Evolutionary conservation across 2,888 invertebrate genomes (phyloP), one percentile per base, ranked within the genome.

Genomic region (Dascillus cervinus): DNA sequence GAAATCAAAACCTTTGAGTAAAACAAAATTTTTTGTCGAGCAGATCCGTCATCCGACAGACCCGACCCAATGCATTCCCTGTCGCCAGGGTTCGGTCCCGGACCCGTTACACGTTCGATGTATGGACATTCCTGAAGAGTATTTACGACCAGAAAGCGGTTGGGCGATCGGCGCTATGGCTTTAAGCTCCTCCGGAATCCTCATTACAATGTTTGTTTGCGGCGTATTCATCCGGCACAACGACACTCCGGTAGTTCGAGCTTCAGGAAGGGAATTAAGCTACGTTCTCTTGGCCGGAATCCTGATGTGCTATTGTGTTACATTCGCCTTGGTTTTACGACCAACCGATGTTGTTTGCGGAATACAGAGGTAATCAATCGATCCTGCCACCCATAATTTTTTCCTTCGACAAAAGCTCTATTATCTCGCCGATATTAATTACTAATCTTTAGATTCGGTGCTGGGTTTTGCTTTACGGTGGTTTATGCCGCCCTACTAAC

Each of bases 401-500:
- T n/a, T 22, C 9, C 8, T 22, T 9, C n/a, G n/a, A n/a, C n/a
- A n/a, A n/a, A n/a, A n/a, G n/a, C n/a, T n/a, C n/a, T n/a, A n/a
- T n/a, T n/a, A n/a, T n/a, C n/a, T n/a, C n/a, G n/a, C n/a, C n/a
- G n/a, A n/a, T n/a, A n/a, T 27, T 11, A 14, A 25, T 15, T 20
- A 8, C 13, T 32, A 49, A 8, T 29, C 56, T 55, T 19, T 54
- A 87, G 87, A 58, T 87, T 87, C 50, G 78, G 83, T n/a, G 85
- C 92, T 0, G 94, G 92, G 3, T 86, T 96, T 62, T 91, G 94
- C 57, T 97, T 98, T 69, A 90, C 95, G 1, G 86, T 97, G 25
- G 92, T 98, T 21, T 97, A 97, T 68, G 94, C 94, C 0, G 92
- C 97, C 1, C 71, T 98, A 13, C 73, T 97, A 30, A 97, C 97